Evolutionary conservation across 1,140 invertebrate species (phyloP).

Genomic region (Temnothorax curvispinosus): DNA sequence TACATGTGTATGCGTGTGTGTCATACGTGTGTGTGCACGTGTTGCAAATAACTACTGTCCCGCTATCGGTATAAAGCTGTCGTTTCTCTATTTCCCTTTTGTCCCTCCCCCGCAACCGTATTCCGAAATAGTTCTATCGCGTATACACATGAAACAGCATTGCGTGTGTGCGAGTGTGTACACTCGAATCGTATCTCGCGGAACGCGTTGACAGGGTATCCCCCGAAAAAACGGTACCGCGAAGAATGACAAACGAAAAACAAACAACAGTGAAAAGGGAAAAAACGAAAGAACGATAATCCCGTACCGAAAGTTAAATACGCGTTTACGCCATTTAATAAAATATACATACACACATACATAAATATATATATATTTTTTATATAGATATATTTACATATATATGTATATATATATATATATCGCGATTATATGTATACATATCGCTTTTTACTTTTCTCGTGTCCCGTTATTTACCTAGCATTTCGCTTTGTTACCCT

Average conservation of each 20-base stretch:
- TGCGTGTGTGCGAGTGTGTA: conserved; percentile 39
- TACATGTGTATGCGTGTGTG: conserved; percentile 68
- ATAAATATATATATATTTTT: neutral
- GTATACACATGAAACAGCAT: conserved; percentile 79
- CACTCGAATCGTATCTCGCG: conserved; percentile 41
- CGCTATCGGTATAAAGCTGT: conserved; percentile 76
- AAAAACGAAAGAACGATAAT: conserved; percentile 26
- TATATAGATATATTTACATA: neutral
- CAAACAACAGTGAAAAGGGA: conserved; percentile 1
- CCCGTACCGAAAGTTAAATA: conserved; percentile 38
- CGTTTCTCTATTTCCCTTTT: conserved; percentile 65
- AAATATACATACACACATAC: conserved; percentile 29
- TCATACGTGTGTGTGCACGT: conserved; percentile 69
- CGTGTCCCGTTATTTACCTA: neutral
- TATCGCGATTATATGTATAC: conserved; percentile 34
- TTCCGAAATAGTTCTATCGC: conserved; percentile 73
- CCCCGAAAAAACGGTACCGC: conserved; percentile 35
- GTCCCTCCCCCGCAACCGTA: conserved; percentile 33
- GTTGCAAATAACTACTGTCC: conserved; percentile 76
- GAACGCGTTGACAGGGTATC: conserved; percentile 45
- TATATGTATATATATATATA: neutral
- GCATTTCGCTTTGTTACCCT: conserved; percentile 1
- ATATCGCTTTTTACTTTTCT: conserved; percentile 45
- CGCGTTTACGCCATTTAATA: conserved; percentile 33
- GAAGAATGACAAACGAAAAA: conserved; percentile 27